phyloP scores from a whole-genome alignment of 2,888 invertebrate genomes.

The Macrophya annulata region DNA sequence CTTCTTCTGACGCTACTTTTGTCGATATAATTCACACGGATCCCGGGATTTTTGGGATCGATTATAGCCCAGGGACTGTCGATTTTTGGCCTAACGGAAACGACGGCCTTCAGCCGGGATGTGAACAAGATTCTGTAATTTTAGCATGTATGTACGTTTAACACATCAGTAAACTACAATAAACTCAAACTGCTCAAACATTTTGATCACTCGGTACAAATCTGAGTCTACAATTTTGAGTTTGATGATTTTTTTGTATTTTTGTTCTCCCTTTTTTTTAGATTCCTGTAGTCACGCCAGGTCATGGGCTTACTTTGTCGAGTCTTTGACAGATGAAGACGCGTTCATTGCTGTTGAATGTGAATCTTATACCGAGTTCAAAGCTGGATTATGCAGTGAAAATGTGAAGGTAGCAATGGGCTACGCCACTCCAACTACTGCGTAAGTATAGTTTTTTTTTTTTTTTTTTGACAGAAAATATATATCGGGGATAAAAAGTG shows the following conservation, averaged over 20 bases:
- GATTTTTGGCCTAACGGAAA: constrained; percentile 82
- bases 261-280: constrained; percentile 64
- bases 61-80: constrained; percentile 73
- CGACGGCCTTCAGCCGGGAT: constrained; percentile 80
- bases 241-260: background rate
- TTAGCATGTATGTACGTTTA: background rate
- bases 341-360: constrained; percentile 61
- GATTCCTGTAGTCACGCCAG: constrained; percentile 82
- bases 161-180: background rate
- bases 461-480: background rate
- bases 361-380: constrained; percentile 38
- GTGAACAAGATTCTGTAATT: constrained; percentile 62
- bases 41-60: constrained; percentile 78
- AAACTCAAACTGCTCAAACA: no score
- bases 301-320: constrained; percentile 80
- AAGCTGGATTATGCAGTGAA: constrained; percentile 53
- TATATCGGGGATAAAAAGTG: background rate
- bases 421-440: constrained; percentile 65
- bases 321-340: constrained; percentile 71
- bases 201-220: no score
- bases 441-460: no score
- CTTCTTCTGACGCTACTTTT: constrained; percentile 77
- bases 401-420: constrained; percentile 63
- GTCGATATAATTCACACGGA: constrained; percentile 82
- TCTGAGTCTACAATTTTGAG: no score